Evolutionary conservation across 1,140 invertebrate species (phyloP), one percentile per base, ranked within the genome.

Genomic region (Drosophila tropicalis): DNA sequence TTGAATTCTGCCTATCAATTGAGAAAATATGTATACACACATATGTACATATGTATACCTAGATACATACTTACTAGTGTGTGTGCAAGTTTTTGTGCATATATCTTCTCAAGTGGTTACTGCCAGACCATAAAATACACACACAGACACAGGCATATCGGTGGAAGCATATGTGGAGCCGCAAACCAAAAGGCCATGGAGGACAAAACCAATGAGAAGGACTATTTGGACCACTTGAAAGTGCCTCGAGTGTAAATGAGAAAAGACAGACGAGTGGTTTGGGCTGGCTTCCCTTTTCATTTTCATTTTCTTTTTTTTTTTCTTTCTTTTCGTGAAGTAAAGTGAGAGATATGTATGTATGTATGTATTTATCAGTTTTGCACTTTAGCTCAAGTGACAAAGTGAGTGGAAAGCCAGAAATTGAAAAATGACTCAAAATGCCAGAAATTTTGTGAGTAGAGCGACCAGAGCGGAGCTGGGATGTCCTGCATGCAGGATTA

Each of bases 161-260:
- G 12, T 9, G 9, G 29, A 6, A 29, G 29, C 34, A 36, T 1
- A 36, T 12, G 7, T 7, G 17, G n/a, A 41, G 39, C 44, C 44
- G 17, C 19, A 51, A 51, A 51, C 44, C 44, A 51, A 51, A 51
- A 51, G 44, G 44, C 44, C 44, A 51, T 51, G 44, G 44, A 51
- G 44, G 44, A 51, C 44, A 51, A 29, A 19, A 51, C 58, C 72
- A 47, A 56, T 54, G 72, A 72, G 57, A 73, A 56, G 60, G 62
- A 64, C 67, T 56, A 51, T 51, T 51, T 51, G 63, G 65, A 67
- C 66, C 67, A 86, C 78, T 85, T 81, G 82, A 85, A 62, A 70
- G 57, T 51, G 79, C 70, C 73, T 81, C 70, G 70, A 86, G 83
- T 86, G 83, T 76, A 86, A 86, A 86, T 86, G 83, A 86, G 83